Percentiles rank a stretch among this genome's conserved stretches.
Conservation (phyloP, 1,140 invertebrate genomes). For the Wasmannia auropunctata region DNA sequence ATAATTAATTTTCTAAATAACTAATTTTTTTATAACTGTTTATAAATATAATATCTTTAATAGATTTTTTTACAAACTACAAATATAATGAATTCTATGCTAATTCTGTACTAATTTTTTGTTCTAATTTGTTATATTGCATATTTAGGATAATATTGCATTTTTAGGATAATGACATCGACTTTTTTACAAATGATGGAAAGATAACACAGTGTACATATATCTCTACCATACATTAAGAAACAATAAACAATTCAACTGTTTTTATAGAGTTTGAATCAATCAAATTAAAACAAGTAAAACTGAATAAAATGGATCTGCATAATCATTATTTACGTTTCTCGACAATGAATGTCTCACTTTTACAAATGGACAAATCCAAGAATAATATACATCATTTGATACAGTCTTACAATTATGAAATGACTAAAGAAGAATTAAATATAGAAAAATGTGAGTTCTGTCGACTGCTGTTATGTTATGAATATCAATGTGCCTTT, state of each 20-base stretch:
- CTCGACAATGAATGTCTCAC: conserved; percentile 59
- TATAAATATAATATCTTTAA: too few species aligned
- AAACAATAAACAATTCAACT: neutral
- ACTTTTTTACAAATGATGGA: too few species aligned
- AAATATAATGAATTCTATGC: too few species aligned
- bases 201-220: too few species aligned
- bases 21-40: too few species aligned
- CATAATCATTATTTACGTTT: conserved; percentile 71
- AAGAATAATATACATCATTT: conserved; percentile 55
- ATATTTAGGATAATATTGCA: too few species aligned
- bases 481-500: conserved; percentile 70
- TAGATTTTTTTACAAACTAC: too few species aligned
- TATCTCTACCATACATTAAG: too few species aligned
- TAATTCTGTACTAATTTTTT: too few species aligned
- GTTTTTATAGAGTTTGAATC: neutral
- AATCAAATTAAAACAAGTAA: neutral
- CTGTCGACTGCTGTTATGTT: conserved; percentile 66
- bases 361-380: conserved; percentile 54
- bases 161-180: too few species aligned
- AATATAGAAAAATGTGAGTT: conserved; percentile 65
- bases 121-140: too few species aligned
- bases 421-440: conserved; percentile 45
- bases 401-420: conserved; percentile 46
- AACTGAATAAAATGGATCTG: conserved; percentile 71
- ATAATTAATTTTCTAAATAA: too few species aligned